phyloP scores from a whole-genome alignment of 2,888 invertebrate species.

The Hydrotaea cyrtoneurina region DNA sequence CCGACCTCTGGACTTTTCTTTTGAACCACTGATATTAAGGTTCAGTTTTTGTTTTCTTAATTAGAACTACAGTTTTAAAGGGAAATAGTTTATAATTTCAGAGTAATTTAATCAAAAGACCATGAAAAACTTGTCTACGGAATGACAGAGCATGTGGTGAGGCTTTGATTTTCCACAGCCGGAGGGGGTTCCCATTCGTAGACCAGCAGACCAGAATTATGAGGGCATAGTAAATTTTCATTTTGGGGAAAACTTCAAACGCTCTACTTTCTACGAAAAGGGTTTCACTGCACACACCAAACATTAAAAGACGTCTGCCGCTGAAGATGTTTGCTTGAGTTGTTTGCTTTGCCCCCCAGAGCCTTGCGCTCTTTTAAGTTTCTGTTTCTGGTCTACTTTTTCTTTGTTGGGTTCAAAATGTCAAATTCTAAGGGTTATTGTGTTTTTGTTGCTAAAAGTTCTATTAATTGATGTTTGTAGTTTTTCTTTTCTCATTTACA shows the following conservation, averaged over 20 bases:
- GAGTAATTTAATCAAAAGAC: slow-evolving; percentile 1
- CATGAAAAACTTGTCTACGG: not conserved
- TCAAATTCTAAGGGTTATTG: slow-evolving; percentile 18
- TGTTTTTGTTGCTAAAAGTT: not conserved
- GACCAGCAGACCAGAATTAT: slow-evolving; percentile 12
- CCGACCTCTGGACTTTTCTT: not conserved
- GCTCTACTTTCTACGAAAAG: not conserved
- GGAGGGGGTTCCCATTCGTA: too few relatives aligned
- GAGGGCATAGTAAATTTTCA: slow-evolving; percentile 33
- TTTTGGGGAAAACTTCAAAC: not conserved
- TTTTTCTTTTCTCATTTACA: slow-evolving; percentile 1
- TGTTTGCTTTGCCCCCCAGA: not conserved
- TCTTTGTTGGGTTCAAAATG: not conserved
- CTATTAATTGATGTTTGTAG: slow-evolving; percentile 23
- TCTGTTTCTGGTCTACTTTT: not conserved
- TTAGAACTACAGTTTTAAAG: not conserved
- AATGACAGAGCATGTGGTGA: too few relatives aligned
- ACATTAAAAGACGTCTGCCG: slow-evolving; percentile 3
- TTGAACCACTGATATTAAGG: not conserved
- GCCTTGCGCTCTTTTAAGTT: not conserved
- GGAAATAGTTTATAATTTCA: not conserved
- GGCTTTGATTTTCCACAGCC: too few relatives aligned
- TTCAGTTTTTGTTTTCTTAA: slow-evolving; percentile 20
- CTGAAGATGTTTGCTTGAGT: not conserved
- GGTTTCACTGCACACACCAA: not conserved